These are phyloP conservation scores for Homarus gammarus DNA, from an alignment of 2,888 invertebrate species.

Conservation along the genomic window DNA sequence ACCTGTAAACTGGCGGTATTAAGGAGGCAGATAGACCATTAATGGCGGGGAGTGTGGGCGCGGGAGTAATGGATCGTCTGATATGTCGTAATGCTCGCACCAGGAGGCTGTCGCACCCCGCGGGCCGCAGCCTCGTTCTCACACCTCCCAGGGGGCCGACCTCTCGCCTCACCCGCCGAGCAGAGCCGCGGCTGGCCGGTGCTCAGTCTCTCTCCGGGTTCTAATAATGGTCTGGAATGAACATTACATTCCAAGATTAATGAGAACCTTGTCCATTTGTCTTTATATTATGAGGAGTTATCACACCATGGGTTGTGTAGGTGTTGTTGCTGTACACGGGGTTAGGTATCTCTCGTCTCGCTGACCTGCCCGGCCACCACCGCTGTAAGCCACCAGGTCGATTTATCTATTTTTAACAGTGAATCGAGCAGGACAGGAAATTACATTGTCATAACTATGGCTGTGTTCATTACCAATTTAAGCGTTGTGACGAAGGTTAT, in stretches of 20 bases:
- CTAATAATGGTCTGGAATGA: slow-evolving; percentile 52
- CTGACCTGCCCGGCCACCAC: no score
- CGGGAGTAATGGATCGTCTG: slow-evolving; percentile 69
- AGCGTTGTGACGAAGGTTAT: slow-evolving; percentile 5
- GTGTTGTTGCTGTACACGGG: no score
- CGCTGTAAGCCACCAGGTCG: not conserved
- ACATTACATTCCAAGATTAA: slow-evolving; percentile 55
- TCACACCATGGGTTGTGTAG: slow-evolving; percentile 14
- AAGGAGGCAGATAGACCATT: slow-evolving; percentile 70
- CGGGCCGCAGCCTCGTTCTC: slow-evolving; percentile 38
- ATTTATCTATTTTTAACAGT: slow-evolving; percentile 9
- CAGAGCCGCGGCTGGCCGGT: not conserved
- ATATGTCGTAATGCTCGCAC: slow-evolving; percentile 66
- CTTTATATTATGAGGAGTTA: slow-evolving; percentile 48
- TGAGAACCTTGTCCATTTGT: slow-evolving; percentile 50
- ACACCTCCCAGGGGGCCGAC: slow-evolving; percentile 47
- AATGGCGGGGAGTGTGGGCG: slow-evolving; percentile 62
- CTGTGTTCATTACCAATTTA: slow-evolving; percentile 33
- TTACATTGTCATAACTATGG: slow-evolving; percentile 27
- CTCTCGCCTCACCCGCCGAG: not conserved
- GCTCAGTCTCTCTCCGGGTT: not conserved
- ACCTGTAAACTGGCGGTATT: slow-evolving; percentile 71
- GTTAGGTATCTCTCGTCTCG: no score
- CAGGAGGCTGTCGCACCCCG: slow-evolving; percentile 55
- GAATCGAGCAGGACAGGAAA: slow-evolving; percentile 31